Base-by-base conservation (phyloP, 2,113 vertebrate species). In the Pogonocichla stellata region DNA sequence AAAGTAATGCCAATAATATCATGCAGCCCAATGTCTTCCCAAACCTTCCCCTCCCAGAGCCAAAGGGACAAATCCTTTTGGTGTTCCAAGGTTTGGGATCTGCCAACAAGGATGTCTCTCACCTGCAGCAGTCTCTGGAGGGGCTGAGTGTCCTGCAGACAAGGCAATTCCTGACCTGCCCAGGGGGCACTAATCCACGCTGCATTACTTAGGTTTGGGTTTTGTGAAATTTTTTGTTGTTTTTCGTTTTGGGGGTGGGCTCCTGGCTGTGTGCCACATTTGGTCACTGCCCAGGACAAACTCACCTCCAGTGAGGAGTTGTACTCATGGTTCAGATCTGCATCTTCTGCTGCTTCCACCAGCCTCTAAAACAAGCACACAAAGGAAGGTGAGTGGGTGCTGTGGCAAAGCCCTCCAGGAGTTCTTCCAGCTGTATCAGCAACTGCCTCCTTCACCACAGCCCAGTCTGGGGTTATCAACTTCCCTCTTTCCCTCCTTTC, bases 311-410 rank as follows among this genome's bases (percentile, higher is more conserved):
- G 93, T 1, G 99, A 99, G 28, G 98, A 97, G 31, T 99, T 99
- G 98, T 98, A 99, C 51, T 99, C 98, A 0, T 99, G 99, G 56
- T 98, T 98, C 48, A 99, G 96, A 95, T 99, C 99, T 22, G 99
- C 99, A 3, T 99, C 99, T 87, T 99, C 99, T 8, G 99, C 99
- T 71, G 98, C 98, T 86, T 99, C 99, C 58, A 99, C 99, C 93
- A 99, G 64, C 88, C 98, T 98, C 99, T 99, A 93, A 69, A 50
- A 29, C 80, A 92, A 73, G 22, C 71, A 95, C 40, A 94, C 10
- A 50, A n/a, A 77, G 36, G 65, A 48, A 64, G 61, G 65, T 72
- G 50, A 96, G 54, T 57, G 84, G 71, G 51, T 80, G 60, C 45
- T 51, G 9, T 8, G 54, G 34, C 73, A 84, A 42, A 64, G 36